Conservation (phyloP, 2,888 invertebrate species). For the Thereva unica region DNA sequence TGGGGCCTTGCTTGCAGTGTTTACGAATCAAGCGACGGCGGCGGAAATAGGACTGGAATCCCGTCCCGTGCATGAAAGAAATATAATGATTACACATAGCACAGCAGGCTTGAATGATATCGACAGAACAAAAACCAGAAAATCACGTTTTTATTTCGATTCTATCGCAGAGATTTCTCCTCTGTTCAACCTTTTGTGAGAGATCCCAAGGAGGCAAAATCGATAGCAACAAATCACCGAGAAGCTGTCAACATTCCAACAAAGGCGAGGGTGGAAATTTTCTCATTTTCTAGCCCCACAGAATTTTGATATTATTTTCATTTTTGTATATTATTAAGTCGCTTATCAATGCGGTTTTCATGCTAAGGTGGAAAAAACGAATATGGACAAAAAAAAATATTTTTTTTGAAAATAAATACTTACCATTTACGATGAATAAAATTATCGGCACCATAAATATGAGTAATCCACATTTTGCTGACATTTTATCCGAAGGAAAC, state of each 20-base stretch:
- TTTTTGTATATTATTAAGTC: no score
- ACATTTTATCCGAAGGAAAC: conserved; percentile 29
- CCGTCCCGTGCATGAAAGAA: no score
- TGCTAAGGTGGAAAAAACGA: not conserved
- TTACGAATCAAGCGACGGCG: no score
- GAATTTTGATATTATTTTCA: no score
- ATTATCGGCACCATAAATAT: conserved; percentile 30
- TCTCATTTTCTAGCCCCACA: no score
- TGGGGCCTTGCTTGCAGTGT: no score
- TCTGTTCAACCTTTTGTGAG: conserved; percentile 30
- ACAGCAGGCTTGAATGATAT: no score
- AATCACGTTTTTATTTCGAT: no score
- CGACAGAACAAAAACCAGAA: no score
- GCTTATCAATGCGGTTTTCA: no score
- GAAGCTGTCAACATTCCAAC: conserved; percentile 25
- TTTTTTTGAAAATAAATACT: not conserved
- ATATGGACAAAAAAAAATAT: not conserved
- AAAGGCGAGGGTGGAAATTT: not conserved
- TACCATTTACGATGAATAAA: conserved; percentile 36
- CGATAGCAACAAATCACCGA: conserved; percentile 33
- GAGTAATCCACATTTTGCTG: conserved; percentile 37
- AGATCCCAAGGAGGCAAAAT: conserved; percentile 15
- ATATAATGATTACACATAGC: no score
- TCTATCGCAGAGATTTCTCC: conserved; percentile 15
- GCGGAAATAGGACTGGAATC: no score